Percentiles rank a stretch among this genome's conserved stretches.
Conservation (phyloP, 2,113 vertebrate genomes). For the Galemys pyrenaicus region DNA sequence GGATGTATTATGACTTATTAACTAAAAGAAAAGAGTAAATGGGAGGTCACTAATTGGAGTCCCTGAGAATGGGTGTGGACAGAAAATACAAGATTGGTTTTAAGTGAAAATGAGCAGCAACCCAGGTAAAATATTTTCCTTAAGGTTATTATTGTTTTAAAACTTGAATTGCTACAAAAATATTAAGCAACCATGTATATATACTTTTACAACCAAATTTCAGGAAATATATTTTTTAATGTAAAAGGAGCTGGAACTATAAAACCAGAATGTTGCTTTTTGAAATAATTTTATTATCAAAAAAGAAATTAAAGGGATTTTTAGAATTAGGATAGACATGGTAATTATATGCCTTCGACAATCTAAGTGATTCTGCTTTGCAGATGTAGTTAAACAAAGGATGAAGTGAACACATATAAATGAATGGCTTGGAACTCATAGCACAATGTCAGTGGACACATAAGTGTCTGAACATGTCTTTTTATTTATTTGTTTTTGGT, state of each 20-base stretch:
- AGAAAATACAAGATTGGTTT: background rate
- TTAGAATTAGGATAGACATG: conserved; percentile 28
- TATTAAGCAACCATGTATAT: background rate
- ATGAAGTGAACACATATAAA: conserved; percentile 46
- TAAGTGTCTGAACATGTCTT: conserved; percentile 3
- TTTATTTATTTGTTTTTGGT: conserved; percentile 58
- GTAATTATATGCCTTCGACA: conserved; percentile 59
- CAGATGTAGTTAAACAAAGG: conserved; percentile 47
- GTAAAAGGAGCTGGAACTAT: background rate
- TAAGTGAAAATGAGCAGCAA: background rate
- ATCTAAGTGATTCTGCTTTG: conserved; percentile 55
- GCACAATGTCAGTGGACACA: background rate
- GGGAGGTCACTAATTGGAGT: background rate
- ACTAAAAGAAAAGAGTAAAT: background rate
- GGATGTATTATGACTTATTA: background rate
- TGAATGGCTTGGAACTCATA: conserved; percentile 60
- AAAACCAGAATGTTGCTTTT: conserved; percentile 13
- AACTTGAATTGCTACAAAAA: background rate
- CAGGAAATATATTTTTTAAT: background rate
- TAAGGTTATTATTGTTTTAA: background rate
- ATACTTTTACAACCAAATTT: background rate
- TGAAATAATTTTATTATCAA: conserved; percentile 14
- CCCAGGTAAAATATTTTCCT: background rate
- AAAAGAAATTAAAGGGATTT: conserved; percentile 48
- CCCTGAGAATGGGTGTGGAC: background rate